A percentile compares a stretch with the other conserved stretches of the same genome.
Evolutionary conservation across 2,113 vertebrate genomes (phyloP).

Genomic region (Ophthalmolycus amberensis): DNA sequence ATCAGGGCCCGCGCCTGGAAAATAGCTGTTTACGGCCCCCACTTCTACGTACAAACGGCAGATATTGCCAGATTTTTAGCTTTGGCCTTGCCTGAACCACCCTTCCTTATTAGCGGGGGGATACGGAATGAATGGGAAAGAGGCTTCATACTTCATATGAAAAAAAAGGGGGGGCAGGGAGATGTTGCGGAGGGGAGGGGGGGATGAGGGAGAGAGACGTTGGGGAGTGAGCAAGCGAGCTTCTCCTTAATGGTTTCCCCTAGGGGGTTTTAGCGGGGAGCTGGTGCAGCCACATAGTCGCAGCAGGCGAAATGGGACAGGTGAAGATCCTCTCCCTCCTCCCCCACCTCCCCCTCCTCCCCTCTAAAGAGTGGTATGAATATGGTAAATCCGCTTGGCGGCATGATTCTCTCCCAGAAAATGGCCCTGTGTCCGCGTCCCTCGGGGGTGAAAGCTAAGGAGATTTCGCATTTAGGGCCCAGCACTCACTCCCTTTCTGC

Average conservation of each 20-base stretch:
- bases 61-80: slow-evolving; percentile 68
- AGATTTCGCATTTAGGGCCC: slow-evolving; percentile 80
- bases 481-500: slow-evolving; percentile 67
- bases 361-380: slow-evolving; percentile 79
- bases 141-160: slow-evolving; percentile 67
- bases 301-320: slow-evolving; percentile 79
- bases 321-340: slow-evolving; percentile 74
- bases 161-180: slow-evolving; percentile 52
- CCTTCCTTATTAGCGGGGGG: slow-evolving; percentile 71
- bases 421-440: slow-evolving; percentile 72
- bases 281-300: slow-evolving; percentile 61
- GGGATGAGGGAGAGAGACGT: slow-evolving; percentile 57
- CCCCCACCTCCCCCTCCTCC: slow-evolving; percentile 58
- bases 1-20: slow-evolving; percentile 59
- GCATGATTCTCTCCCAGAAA: slow-evolving; percentile 82
- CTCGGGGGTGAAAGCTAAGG: slow-evolving; percentile 75
- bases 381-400: slow-evolving; percentile 83
- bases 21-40: slow-evolving; percentile 63
- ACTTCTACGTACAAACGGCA: slow-evolving; percentile 58
- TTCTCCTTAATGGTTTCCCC: slow-evolving; percentile 80
- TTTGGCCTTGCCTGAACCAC: slow-evolving; percentile 71
- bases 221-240: slow-evolving; percentile 65
- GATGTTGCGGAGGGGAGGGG: slow-evolving; percentile 22
- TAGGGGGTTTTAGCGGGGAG: slow-evolving; percentile 71
- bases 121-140: slow-evolving; percentile 68